Percentiles rank a stretch among this genome's conserved stretches.
These are phyloP conservation scores for Malurus elegans DNA, from an alignment of 2,113 vertebrate species.

Conservation along the genomic window DNA sequence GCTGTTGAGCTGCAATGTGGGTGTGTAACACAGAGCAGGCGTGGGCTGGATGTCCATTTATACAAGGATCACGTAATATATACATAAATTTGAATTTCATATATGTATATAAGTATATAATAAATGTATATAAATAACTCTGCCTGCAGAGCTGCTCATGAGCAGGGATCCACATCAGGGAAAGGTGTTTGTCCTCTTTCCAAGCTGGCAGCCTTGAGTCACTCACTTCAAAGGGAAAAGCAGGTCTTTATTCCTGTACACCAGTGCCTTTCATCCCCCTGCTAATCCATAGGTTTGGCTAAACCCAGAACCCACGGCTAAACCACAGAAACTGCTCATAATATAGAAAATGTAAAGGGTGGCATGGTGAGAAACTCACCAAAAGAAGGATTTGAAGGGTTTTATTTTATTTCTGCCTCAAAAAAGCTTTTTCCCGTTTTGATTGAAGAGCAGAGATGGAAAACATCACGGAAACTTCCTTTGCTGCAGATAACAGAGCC, in stretches of 20 bases:
- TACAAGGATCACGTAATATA: background rate
- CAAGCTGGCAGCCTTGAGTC: background rate
- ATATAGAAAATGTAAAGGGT: background rate
- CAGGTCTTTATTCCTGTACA: background rate
- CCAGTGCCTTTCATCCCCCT: background rate
- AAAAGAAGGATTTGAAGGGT: background rate
- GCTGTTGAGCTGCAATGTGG: background rate
- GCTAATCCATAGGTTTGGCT: background rate
- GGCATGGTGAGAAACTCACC: background rate
- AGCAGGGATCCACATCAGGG: background rate
- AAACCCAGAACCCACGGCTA: background rate
- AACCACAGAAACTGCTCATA: background rate
- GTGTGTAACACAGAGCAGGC: accelerated
- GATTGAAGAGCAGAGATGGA: background rate
- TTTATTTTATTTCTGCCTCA: background rate
- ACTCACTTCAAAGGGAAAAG: background rate
- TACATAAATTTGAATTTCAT: no score
- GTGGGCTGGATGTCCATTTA: background rate
- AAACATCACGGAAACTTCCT: background rate
- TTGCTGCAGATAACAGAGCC: background rate
- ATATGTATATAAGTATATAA: no score
- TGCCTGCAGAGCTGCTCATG: background rate
- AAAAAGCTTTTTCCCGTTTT: background rate
- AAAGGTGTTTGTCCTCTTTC: background rate
- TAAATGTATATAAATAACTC: no score